Conservation (phyloP, 1,140 invertebrate species). For the Drosophila azteca region DNA sequence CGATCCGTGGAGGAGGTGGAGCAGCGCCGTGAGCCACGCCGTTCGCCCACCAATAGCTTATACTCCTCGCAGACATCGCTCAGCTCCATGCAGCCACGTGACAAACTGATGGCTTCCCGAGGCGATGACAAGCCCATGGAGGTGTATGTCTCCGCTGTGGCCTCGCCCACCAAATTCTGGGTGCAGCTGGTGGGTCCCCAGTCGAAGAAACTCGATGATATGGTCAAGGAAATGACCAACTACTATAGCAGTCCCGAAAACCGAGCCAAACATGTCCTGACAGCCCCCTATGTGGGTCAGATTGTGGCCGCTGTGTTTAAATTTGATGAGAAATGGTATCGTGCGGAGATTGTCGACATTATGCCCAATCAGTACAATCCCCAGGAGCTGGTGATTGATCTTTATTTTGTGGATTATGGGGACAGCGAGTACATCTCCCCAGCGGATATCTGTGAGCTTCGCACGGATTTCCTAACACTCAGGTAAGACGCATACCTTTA, state of each 20-base stretch:
- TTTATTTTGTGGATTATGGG: slow-evolving; percentile 93
- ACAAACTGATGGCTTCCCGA: slow-evolving; percentile 78
- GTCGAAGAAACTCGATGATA: slow-evolving; percentile 88
- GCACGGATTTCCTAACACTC: slow-evolving; percentile 89
- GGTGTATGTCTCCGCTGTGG: slow-evolving; percentile 92
- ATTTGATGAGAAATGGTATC: slow-evolving; percentile 89
- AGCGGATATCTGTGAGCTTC: slow-evolving; percentile 88
- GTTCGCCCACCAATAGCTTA: slow-evolving; percentile 78
- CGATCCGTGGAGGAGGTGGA: slow-evolving; percentile 84
- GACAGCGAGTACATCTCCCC: slow-evolving; percentile 87
- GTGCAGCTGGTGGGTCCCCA: slow-evolving; percentile 90
- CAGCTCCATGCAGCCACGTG: slow-evolving; percentile 67
- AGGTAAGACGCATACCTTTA: slow-evolving; percentile 75
- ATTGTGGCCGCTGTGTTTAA: slow-evolving; percentile 91
- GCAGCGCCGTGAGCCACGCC: slow-evolving; percentile 84
- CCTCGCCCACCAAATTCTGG: slow-evolving; percentile 92
- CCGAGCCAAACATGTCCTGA: slow-evolving; percentile 85
- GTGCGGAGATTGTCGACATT: slow-evolving; percentile 86
- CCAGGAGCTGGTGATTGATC: slow-evolving; percentile 85
- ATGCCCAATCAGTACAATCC: slow-evolving; percentile 86
- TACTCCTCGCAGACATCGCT: slow-evolving; percentile 79
- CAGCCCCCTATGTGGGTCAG: slow-evolving; percentile 87
- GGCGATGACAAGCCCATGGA: slow-evolving; percentile 87
- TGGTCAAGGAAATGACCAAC: slow-evolving; percentile 91
- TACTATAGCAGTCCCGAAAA: slow-evolving; percentile 89